Base-by-base conservation (phyloP, 2,888 invertebrate species). In the Acrocera orbiculus region DNA sequence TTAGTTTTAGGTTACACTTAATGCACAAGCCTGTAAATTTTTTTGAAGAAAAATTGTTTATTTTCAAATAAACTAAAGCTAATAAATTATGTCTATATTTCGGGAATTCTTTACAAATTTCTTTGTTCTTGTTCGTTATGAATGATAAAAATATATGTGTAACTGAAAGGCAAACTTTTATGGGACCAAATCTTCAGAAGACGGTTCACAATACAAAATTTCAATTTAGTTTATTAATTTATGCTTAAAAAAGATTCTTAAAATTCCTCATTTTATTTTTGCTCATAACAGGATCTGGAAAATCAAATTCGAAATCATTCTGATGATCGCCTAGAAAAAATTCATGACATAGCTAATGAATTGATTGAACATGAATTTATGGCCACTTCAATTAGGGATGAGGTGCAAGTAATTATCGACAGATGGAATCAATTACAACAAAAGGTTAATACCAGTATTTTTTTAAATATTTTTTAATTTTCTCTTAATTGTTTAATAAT, bases 221-320 rank as follows among this genome's bases (percentile, higher is more conserved):
- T n/a, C n/a, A n/a, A n/a, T n/a, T n/a, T n/a, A n/a, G n/a, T n/a
- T n/a, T n/a, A n/a, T n/a, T n/a, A n/a, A n/a, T 9, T 4, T 9
- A n/a, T 31, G 11, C 15, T 34, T 4, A 15, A 28, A 26, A 16
- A n/a, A n/a, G n/a, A 9, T 19, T 27, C n/a, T 34, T 31, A 26
- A 16, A 8, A 22, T 34, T 30, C 4, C 27, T 32, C 13, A 19
- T 27, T 26, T 24, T 29, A 28, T 11, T 29, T 15, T 27, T 19
- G 15, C 34, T 34, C 13, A 25, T 34, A 34, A 33, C 46, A 86
- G 85, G 83, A 85, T 54, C 61, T 87, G 46, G 87, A 87, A 60
- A 79, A 76, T 56, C 79, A 78, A 51, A 59, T 86, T 36, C 69
- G 75, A 35, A 73, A 76, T 52, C 81, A 78, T 58, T 73, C 77